Evolutionary conservation across 2,113 vertebrate species (phyloP).

Genomic region (Prolemur simus): DNA sequence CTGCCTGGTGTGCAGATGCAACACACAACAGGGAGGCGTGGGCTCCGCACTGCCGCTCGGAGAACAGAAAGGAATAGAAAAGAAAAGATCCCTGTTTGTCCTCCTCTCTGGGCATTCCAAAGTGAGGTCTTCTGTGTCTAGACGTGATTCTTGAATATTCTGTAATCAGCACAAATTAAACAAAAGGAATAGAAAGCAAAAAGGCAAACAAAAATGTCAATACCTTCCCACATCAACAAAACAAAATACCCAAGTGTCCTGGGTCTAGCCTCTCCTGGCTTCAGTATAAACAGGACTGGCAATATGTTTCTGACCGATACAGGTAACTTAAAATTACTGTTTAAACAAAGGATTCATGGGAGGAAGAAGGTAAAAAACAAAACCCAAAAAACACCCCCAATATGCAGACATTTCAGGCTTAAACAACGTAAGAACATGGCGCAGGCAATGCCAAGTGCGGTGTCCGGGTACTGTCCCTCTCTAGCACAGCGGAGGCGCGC

Average conservation of each 20-base stretch:
- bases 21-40: not conserved
- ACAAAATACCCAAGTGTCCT: not conserved
- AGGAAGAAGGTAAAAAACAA: not conserved
- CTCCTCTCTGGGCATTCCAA: not conserved
- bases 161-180: slow-evolving; percentile 9
- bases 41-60: not conserved
- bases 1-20: not conserved
- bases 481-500: not conserved
- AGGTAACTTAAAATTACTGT: not conserved
- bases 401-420: not conserved
- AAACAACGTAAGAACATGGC: not conserved
- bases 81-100: not conserved
- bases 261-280: not conserved
- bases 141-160: not conserved
- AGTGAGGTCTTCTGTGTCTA: not conserved
- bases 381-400: not conserved
- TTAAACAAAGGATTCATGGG: not conserved
- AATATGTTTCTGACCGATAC: not conserved
- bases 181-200: not conserved
- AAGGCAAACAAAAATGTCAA: not conserved
- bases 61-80: not conserved
- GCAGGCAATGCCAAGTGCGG: not conserved
- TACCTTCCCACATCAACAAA: not conserved
- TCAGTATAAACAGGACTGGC: not conserved
- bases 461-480: not conserved